phyloP scores from a whole-genome alignment of 2,113 vertebrate species.

The Ursus arctos region DNA sequence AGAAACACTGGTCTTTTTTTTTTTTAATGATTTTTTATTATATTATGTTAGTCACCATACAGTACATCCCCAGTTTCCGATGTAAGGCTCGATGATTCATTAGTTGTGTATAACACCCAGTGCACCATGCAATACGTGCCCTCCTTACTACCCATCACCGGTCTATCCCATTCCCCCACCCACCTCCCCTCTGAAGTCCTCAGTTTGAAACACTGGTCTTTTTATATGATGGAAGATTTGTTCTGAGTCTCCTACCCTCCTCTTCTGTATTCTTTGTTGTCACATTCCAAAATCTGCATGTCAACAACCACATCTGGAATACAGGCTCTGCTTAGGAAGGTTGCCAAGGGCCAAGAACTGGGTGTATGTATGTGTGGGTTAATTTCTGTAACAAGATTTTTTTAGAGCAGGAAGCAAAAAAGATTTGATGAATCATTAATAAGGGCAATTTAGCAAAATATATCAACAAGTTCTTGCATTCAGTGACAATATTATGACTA shows the following conservation, averaged over 20 bases:
- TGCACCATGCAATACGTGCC: too few relatives aligned
- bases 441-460: conserved; percentile 75
- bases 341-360: neutral
- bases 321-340: neutral
- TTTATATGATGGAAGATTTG: neutral
- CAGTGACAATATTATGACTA: conserved; percentile 63
- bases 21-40: too few relatives aligned
- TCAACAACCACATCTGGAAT: conserved; percentile 37
- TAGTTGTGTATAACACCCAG: too few relatives aligned
- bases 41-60: too few relatives aligned
- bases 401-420: conserved; percentile 58
- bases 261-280: neutral
- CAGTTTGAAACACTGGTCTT: neutral
- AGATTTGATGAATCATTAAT: conserved; percentile 70
- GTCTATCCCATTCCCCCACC: too few relatives aligned
- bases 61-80: too few relatives aligned
- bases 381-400: neutral
- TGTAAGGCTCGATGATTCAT: too few relatives aligned
- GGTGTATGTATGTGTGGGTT: neutral
- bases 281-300: neutral
- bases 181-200: too few relatives aligned
- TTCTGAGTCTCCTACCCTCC: neutral
- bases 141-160: too few relatives aligned
- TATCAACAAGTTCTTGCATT: conserved; percentile 66
- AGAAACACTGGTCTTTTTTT: neutral